phyloP scores from a whole-genome alignment of 2,113 vertebrate genomes.

The Mustelus asterias region DNA sequence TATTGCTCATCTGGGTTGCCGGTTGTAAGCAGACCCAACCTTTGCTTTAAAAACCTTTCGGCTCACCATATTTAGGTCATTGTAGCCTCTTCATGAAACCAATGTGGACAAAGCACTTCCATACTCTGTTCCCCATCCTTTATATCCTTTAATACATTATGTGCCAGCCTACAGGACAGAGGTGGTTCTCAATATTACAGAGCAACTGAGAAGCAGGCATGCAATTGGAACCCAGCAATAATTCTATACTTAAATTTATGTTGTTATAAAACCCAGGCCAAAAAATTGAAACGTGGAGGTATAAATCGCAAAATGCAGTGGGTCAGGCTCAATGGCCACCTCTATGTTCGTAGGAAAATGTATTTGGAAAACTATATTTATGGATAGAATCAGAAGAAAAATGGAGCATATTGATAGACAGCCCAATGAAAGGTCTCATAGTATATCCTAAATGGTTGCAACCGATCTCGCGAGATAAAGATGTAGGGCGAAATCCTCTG shows the following conservation, averaged over 20 bases:
- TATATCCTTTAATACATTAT: background rate
- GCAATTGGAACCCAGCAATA: background rate
- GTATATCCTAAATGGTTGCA: background rate
- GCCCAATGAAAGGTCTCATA: background rate
- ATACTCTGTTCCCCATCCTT: background rate
- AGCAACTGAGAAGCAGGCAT: background rate
- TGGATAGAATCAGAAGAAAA: background rate
- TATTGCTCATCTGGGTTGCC: background rate
- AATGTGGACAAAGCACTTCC: background rate
- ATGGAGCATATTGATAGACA: background rate
- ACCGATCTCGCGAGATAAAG: background rate
- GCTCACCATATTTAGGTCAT: background rate
- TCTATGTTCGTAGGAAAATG: background rate
- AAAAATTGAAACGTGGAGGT: background rate
- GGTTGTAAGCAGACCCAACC: background rate
- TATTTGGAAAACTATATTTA: slow-evolving; percentile 3
- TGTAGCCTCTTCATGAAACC: background rate
- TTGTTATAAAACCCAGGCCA: background rate
- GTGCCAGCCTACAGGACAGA: background rate
- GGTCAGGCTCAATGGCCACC: background rate
- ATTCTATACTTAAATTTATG: background rate
- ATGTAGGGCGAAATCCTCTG: too few relatives aligned
- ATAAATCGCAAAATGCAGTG: background rate
- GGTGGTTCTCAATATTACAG: background rate
- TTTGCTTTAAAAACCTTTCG: background rate